Base-by-base conservation (phyloP, 2,113 vertebrate genomes). In the Maccullochella peelii region DNA sequence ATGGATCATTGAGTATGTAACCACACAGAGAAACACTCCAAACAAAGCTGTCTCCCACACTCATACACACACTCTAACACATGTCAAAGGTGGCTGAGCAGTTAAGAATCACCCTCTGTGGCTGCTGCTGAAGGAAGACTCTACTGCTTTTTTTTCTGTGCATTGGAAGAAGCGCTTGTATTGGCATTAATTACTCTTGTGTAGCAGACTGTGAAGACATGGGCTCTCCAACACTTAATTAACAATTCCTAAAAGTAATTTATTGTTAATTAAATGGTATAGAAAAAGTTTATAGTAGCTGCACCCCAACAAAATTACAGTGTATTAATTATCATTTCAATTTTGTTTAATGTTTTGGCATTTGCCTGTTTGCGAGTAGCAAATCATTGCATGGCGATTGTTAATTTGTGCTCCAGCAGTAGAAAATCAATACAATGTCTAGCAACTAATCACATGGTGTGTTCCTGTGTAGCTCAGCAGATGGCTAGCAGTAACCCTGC, bases 121-220 rank as follows among this genome's bases (percentile, higher is more conserved):
- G 65, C 54, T 73, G 65, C 70, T 82, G 63, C 57, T 63, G 61
- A 66, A 77, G 55, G 38, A 57, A 73, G 73, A 72, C 8, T 40
- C 21, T 10, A 5, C 59, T 27, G 33, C 1, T 15, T 75, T 68
- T 83, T 12, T 8, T 52, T 1, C 47, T 89, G 80, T 74, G 57
- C 40, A 33, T 73, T 88, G 49, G 44, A 80, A 62, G 67, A 88
- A 80, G 86, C 72, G 49, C 80, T 91, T 82, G 85, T 90, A 89
- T 91, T 80, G 81, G 57, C 80, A 72, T 88, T 92, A 93, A 94
- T 93, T 92, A 94, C 88, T 82, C 85, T 81, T 74, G 81, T 88
- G 87, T 88, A 90, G 86, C 86, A 79, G 86, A 89, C 82, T 91
- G 89, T 91, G 90, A 92, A 91, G 70, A 36, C 80, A 79, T 44